Evolutionary conservation across 2,113 vertebrate species (phyloP).

Genomic region (Chloropsis hardwickii): DNA sequence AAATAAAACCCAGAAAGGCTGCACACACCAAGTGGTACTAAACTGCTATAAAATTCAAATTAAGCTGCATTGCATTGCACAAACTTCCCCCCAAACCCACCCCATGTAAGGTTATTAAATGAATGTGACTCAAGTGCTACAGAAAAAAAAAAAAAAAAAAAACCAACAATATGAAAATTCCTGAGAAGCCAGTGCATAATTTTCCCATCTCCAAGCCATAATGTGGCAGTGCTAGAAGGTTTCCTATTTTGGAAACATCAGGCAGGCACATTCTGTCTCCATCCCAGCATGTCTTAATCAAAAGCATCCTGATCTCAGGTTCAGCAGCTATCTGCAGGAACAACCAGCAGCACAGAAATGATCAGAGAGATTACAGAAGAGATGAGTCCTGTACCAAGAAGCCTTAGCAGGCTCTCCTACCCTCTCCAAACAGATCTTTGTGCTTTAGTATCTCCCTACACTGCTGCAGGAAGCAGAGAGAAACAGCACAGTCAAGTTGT

Average conservation of each 20-base stretch:
- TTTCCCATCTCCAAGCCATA: slow-evolving; percentile 29
- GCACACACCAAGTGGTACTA: background rate
- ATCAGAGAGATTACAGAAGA: slow-evolving; percentile 2
- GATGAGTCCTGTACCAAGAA: background rate
- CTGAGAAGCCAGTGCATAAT: slow-evolving; percentile 6
- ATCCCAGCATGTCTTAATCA: slow-evolving; percentile 30
- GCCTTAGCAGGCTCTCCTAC: background rate
- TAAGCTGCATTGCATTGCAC: background rate
- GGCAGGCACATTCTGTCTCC: slow-evolving; percentile 24
- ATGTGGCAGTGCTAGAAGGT: background rate
- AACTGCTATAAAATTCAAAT: slow-evolving; percentile 34
- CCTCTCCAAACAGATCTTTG: fast-evolving
- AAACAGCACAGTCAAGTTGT: background rate
- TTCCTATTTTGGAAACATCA: slow-evolving; percentile 42
- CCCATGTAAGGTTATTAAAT: background rate
- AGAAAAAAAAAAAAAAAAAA: background rate
- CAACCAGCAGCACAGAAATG: background rate
- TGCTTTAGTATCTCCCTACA: background rate
- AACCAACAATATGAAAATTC: slow-evolving; percentile 11
- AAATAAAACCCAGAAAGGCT: slow-evolving; percentile 12
- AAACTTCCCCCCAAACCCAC: background rate
- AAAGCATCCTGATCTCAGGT: slow-evolving; percentile 33
- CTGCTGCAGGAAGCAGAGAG: fast-evolving
- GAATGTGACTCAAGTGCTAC: background rate
- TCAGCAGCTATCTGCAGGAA: slow-evolving; percentile 7